phyloP scores from a whole-genome alignment of 2,113 vertebrate genomes.

The Psammodynastes pulverulentus region DNA sequence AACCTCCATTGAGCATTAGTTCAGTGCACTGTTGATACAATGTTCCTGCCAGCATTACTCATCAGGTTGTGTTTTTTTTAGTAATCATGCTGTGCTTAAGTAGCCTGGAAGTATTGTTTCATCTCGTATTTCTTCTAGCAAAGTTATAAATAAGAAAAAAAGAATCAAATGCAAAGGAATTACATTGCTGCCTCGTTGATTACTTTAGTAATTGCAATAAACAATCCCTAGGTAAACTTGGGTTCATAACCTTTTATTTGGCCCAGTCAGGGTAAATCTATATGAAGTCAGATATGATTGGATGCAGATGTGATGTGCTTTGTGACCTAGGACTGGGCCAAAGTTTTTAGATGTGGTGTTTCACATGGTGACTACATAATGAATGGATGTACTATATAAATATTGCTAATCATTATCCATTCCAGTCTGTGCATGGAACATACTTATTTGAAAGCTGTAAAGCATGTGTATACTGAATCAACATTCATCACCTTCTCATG shows the following conservation, averaged over 20 bases:
- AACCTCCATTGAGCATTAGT: constrained; percentile 26
- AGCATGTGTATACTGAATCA: constrained; percentile 75
- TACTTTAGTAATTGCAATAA: constrained; percentile 75
- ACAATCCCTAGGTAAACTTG: constrained; percentile 74
- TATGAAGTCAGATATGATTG: constrained; percentile 78
- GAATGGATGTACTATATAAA: constrained; percentile 76
- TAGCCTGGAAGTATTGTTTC: constrained; percentile 58
- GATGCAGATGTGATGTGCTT: constrained; percentile 76
- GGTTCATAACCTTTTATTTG: constrained; percentile 71
- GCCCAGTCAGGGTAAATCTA: constrained; percentile 77
- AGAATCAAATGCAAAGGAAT: constrained; percentile 57
- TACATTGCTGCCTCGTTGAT: constrained; percentile 75
- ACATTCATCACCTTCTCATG: constrained; percentile 67
- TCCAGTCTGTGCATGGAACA: constrained; percentile 78
- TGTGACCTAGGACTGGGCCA: constrained; percentile 68
- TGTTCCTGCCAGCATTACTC: constrained; percentile 53
- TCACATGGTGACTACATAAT: constrained; percentile 76
- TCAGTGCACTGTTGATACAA: constrained; percentile 49
- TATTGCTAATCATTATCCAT: constrained; percentile 77
- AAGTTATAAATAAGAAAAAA: constrained; percentile 53
- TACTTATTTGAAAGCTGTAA: constrained; percentile 79
- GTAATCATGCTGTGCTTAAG: constrained; percentile 50
- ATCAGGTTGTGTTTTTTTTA: not conserved
- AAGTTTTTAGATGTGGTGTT: constrained; percentile 75
- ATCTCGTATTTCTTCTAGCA: constrained; percentile 68